These are phyloP conservation scores for Phrixothrix hirtus DNA, from an alignment of 2,888 invertebrate genomes.

Conservation along the genomic window DNA sequence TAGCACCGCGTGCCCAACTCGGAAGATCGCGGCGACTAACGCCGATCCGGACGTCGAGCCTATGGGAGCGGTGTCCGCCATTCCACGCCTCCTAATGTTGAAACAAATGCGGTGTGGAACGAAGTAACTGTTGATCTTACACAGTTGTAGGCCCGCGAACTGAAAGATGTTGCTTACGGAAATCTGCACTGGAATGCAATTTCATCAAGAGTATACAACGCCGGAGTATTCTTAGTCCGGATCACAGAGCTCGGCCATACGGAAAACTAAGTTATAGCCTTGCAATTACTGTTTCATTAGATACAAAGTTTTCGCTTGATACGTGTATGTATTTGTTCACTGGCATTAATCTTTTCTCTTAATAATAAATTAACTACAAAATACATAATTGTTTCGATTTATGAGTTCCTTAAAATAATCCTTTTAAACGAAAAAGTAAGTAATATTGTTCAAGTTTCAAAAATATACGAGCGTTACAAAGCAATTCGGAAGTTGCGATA, in stretches of 20 bases:
- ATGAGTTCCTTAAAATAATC: no score
- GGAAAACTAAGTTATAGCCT: slow-evolving; percentile 58
- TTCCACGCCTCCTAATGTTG: slow-evolving; percentile 53
- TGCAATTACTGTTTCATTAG: slow-evolving; percentile 56
- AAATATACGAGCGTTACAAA: no score
- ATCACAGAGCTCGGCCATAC: slow-evolving; percentile 56
- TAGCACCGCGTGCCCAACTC: slow-evolving; percentile 37
- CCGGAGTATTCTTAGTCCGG: slow-evolving; percentile 52
- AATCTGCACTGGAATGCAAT: slow-evolving; percentile 59
- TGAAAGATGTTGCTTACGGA: slow-evolving; percentile 53
- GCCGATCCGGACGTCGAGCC: slow-evolving; percentile 48
- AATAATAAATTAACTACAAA: no score
- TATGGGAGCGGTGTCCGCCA: slow-evolving; percentile 51
- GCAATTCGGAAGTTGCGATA: slow-evolving; percentile 3
- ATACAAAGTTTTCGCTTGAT: slow-evolving; percentile 35
- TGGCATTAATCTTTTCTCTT: no score
- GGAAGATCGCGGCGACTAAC: slow-evolving; percentile 37
- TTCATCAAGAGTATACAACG: slow-evolving; percentile 56
- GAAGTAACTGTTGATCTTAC: slow-evolving; percentile 56
- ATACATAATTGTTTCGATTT: no score
- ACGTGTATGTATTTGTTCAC: slow-evolving; percentile 26
- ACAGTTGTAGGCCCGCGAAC: slow-evolving; percentile 43
- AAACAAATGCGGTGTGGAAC: slow-evolving; percentile 54
- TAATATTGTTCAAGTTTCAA: no score
- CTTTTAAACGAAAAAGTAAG: no score